Evolutionary conservation across 2,888 invertebrate genomes (phyloP).

Genomic region (Orthosia gothica): DNA sequence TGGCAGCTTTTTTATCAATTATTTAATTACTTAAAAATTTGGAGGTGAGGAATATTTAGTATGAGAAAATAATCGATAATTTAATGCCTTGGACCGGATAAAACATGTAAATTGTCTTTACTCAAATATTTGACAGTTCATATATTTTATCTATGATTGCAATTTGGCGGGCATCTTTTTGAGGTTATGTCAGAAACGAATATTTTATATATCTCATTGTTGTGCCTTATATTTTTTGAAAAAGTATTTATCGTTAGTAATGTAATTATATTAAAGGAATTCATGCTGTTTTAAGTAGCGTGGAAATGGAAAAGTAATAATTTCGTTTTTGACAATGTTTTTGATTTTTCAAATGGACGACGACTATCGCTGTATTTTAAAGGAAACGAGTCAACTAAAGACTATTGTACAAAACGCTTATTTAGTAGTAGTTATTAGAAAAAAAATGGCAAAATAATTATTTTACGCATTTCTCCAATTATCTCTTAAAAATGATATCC

Average conservation of each 20-base stretch:
- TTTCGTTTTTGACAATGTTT: conserved; percentile 41
- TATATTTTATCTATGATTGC: conserved; percentile 47
- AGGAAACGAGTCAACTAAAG: conserved; percentile 76
- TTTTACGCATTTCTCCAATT: neutral
- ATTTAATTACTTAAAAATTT: neutral
- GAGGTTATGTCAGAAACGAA: conserved; percentile 44
- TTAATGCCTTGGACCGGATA: conserved; percentile 21
- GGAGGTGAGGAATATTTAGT: neutral
- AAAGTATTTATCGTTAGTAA: conserved; percentile 23
- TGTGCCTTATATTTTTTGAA: conserved; percentile 30
- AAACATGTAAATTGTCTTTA: conserved; percentile 34
- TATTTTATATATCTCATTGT: conserved; percentile 21
- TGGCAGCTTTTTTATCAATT: conserved; percentile 13
- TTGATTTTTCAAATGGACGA: conserved; percentile 49
- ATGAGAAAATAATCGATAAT: conserved; percentile 14
- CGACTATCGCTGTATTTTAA: conserved; percentile 76
- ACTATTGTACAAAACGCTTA: conserved; percentile 71
- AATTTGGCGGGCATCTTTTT: conserved; percentile 36
- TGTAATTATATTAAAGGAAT: conserved; percentile 20
- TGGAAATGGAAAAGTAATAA: conserved; percentile 14
- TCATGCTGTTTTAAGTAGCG: conserved; percentile 25
- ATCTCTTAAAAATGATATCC: neutral
- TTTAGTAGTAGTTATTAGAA: conserved; percentile 55
- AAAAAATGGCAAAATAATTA: conserved; percentile 46
- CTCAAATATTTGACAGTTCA: conserved; percentile 39